These are phyloP conservation scores for Lycodopsis pacificus DNA, from an alignment of 2,797 vertebrate species.

Conservation along the genomic window DNA sequence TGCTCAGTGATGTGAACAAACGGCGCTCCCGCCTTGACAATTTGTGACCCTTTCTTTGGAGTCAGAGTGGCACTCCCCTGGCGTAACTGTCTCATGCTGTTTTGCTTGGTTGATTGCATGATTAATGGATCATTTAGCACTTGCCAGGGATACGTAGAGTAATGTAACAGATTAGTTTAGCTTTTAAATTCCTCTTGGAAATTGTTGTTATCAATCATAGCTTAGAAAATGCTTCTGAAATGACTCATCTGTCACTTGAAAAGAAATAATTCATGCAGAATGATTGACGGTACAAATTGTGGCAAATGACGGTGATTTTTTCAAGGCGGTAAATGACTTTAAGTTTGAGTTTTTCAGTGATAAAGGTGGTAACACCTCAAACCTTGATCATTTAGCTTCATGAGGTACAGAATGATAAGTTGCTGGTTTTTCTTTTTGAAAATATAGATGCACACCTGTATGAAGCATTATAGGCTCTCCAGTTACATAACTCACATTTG, in stretches of 20 bases:
- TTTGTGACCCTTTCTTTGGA: conserved; percentile 60
- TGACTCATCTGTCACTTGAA: conserved; percentile 7
- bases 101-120: conserved; percentile 38
- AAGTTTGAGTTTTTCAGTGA: neutral
- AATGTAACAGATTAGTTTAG: conserved; percentile 4
- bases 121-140: conserved; percentile 49
- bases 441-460: conserved; percentile 6
- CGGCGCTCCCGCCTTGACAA: conserved; percentile 21
- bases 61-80: conserved; percentile 31
- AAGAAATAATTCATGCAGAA: neutral
- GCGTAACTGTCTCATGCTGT: conserved; percentile 24
- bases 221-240: conserved; percentile 18
- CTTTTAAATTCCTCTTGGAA: neutral
- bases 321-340: neutral
- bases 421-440: neutral
- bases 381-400: neutral
- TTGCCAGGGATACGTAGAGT: neutral
- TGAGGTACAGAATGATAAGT: neutral
- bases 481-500: neutral
- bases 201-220: conserved; percentile 16
- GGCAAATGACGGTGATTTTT: conserved; percentile 2
- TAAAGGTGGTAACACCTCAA: neutral
- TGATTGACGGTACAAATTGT: conserved; percentile 38
- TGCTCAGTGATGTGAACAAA: conserved; percentile 66
- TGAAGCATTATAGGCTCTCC: neutral